These are phyloP conservation scores for Nebria ingens DNA, from an alignment of 1,140 invertebrate species.

Conservation along the genomic window DNA sequence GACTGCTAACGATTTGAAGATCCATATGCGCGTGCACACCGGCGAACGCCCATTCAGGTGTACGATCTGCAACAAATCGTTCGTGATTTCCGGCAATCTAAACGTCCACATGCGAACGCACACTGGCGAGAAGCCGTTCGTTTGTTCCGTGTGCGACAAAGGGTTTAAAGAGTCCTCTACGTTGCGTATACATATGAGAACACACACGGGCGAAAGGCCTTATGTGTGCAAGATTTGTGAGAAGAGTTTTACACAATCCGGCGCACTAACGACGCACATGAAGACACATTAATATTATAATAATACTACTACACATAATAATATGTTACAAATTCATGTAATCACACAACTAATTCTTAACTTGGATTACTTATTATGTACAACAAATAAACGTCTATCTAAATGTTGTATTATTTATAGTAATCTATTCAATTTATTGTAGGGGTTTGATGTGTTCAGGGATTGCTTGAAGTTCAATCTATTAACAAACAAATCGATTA, in stretches of 20 bases:
- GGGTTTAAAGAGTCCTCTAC: slow-evolving; percentile 23
- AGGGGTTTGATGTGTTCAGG: slow-evolving; percentile 42
- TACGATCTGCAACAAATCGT: slow-evolving; percentile 18
- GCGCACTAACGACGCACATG: slow-evolving; percentile 23
- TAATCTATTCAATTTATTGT: neutral
- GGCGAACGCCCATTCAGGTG: slow-evolving; percentile 51
- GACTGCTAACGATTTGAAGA: slow-evolving; percentile 47
- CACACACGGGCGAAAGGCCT: slow-evolving; percentile 20
- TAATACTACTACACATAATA: too few relatives aligned
- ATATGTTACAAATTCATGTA: slow-evolving; percentile 16
- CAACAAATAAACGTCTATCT: slow-evolving; percentile 20
- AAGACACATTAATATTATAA: slow-evolving; percentile 21
- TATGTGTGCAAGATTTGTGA: slow-evolving; percentile 24
- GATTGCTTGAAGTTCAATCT: slow-evolving; percentile 46
- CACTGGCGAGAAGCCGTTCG: slow-evolving; percentile 25
- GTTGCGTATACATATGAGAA: slow-evolving; percentile 20
- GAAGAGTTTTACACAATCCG: slow-evolving; percentile 27
- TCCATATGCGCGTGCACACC: slow-evolving; percentile 51
- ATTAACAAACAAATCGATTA: slow-evolving; percentile 23
- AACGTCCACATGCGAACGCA: slow-evolving; percentile 29
- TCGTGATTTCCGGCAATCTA: slow-evolving; percentile 16
- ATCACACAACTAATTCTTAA: slow-evolving; percentile 20
- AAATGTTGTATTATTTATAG: slow-evolving; percentile 14
- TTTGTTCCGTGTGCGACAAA: slow-evolving; percentile 25
- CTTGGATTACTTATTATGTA: too few relatives aligned